Evolutionary conservation across 2,888 invertebrate species (phyloP).

Genomic region (Atrina japonica): DNA sequence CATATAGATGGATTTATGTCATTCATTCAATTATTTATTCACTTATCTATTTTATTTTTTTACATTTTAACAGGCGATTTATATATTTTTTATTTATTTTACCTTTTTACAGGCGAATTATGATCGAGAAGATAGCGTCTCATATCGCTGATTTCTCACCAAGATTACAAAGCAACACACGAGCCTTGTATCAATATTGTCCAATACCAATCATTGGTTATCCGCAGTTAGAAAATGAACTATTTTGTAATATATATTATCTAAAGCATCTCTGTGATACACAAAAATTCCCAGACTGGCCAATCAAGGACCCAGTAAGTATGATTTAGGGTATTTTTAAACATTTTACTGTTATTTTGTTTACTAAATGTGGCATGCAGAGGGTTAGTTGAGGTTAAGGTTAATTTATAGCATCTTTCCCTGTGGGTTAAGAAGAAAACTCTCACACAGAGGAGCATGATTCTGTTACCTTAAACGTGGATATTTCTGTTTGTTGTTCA

Average conservation of each 20-base stretch:
- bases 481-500: no score
- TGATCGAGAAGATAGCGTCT: conserved; percentile 97
- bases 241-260: conserved; percentile 99
- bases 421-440: no score
- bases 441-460: no score
- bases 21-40: no score
- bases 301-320: conserved; percentile 95
- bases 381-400: not conserved
- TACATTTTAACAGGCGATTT: no score
- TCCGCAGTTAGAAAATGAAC: conserved; percentile 95
- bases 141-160: conserved; percentile 99
- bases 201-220: conserved; percentile 96
- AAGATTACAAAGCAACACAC: conserved; percentile 94
- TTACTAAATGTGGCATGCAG: no score
- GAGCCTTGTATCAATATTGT: conserved; percentile 96
- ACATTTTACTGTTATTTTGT: not conserved
- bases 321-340: not conserved
- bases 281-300: conserved; percentile 95
- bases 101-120: conserved; percentile 87
- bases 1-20: no score
- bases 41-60: no score
- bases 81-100: no score
- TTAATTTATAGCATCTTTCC: not conserved
- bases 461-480: no score
- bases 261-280: conserved; percentile 96